phyloP scores from a whole-genome alignment of 2,797 vertebrate genomes.

The Gallinago solitaria region DNA sequence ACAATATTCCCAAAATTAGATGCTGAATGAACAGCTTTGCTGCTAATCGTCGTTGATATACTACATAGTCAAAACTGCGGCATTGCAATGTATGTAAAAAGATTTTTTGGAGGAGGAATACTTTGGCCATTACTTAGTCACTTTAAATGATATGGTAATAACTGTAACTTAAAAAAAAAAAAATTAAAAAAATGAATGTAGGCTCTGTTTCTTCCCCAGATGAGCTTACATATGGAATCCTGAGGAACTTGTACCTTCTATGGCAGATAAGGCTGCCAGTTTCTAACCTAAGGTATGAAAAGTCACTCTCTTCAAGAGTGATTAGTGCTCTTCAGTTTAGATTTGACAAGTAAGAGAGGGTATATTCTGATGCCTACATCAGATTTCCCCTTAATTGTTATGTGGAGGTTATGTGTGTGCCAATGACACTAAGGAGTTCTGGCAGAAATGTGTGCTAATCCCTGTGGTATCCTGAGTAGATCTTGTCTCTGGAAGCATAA shows the following conservation, averaged over 20 bases:
- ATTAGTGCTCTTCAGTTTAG: not conserved
- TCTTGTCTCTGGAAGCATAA: not conserved
- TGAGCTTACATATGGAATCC: not conserved
- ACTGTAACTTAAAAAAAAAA: not conserved
- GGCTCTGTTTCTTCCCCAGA: not conserved
- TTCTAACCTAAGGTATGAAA: not conserved
- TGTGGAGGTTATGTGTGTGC: not conserved
- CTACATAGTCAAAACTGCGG: not conserved
- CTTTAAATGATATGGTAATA: not conserved
- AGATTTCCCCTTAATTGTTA: not conserved
- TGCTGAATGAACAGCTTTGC: not conserved
- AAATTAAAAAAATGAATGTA: rapidly evolving
- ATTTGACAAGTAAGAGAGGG: not conserved
- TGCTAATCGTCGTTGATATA: rapidly evolving
- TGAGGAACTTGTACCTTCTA: not conserved
- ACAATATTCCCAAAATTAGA: not conserved
- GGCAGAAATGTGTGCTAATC: not conserved
- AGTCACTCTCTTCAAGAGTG: not conserved
- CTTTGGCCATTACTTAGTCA: not conserved
- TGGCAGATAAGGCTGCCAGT: not conserved
- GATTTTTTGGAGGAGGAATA: not conserved
- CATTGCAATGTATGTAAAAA: not conserved
- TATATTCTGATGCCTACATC: not conserved
- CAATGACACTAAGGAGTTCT: not conserved
- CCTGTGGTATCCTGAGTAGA: not conserved